These are phyloP conservation scores for Rhea americana DNA, from an alignment of 2,113 vertebrate species.

Conservation along the genomic window DNA sequence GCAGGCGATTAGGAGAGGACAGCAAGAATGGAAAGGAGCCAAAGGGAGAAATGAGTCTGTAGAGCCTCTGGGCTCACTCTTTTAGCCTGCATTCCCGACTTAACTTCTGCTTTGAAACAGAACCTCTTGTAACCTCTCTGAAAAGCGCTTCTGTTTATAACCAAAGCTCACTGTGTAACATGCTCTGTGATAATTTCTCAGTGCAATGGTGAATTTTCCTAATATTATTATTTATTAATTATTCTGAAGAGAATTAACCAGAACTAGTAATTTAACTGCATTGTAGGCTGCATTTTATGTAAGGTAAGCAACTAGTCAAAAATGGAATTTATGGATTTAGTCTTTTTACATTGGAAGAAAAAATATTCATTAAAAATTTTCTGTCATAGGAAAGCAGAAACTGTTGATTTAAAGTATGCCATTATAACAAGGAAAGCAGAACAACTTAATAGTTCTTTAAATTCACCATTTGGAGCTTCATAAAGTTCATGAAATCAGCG, in stretches of 20 bases:
- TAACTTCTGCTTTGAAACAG: too few species aligned
- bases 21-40: too few species aligned
- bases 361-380: neutral
- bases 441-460: neutral
- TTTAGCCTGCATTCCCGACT: too few species aligned
- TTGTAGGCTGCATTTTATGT: neutral
- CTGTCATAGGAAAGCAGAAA: neutral
- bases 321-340: neutral
- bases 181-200: neutral
- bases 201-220: neutral
- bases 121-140: too few species aligned
- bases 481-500: neutral
- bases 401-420: neutral
- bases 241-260: neutral
- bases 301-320: neutral
- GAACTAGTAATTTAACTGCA: neutral
- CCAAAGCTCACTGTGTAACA: too few species aligned
- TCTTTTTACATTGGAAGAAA: neutral
- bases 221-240: too few species aligned
- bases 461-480: neutral
- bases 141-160: too few species aligned
- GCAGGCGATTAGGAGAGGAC: too few species aligned
- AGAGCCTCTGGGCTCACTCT: too few species aligned
- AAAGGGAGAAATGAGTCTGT: too few species aligned
- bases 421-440: neutral